Evolutionary conservation across 37 sponge, comb jelly and placozoan genomes (phyloP).

Genomic region (Amphimedon queenslandica): DNA sequence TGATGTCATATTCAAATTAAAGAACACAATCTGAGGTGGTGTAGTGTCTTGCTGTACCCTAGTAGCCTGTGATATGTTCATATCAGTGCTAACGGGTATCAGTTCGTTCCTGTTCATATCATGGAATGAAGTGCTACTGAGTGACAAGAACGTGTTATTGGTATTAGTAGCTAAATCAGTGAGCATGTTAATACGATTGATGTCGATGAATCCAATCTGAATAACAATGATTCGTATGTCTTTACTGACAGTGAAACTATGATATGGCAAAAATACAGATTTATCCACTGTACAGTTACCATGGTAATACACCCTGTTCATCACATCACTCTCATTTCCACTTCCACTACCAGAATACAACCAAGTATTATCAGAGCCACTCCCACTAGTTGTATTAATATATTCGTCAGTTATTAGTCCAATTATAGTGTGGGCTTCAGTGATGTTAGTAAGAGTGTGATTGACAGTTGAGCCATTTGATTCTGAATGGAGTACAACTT

Average conservation of each 20-base stretch:
- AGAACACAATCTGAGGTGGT: constrained; percentile 55
- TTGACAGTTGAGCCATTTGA: constrained; percentile 2
- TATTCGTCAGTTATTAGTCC: not conserved
- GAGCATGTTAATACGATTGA: constrained; percentile 58
- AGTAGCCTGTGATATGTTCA: constrained; percentile 28
- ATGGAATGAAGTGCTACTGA: constrained; percentile 26
- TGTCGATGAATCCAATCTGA: constrained; percentile 51
- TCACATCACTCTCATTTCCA: not conserved
- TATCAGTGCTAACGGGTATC: constrained; percentile 10
- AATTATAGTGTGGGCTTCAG: not conserved
- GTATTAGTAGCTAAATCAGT: constrained; percentile 48
- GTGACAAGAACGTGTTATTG: constrained; percentile 57
- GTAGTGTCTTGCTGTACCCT: constrained; percentile 43
- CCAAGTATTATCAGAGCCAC: not conserved
- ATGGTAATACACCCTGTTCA: not conserved
- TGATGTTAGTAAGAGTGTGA: constrained; percentile 35
- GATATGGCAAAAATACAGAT: constrained; percentile 24
- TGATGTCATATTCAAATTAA: constrained; percentile 66
- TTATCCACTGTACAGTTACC: not conserved
- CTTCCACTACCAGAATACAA: not conserved
- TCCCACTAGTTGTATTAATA: not conserved
- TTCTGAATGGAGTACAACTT: constrained; percentile 39
- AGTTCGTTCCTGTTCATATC: constrained; percentile 78
- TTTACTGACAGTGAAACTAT: constrained; percentile 30
- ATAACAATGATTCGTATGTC: constrained; percentile 61